These are phyloP conservation scores for Cetonia aurata DNA, from an alignment of 2,888 invertebrate species.

Conservation along the genomic window DNA sequence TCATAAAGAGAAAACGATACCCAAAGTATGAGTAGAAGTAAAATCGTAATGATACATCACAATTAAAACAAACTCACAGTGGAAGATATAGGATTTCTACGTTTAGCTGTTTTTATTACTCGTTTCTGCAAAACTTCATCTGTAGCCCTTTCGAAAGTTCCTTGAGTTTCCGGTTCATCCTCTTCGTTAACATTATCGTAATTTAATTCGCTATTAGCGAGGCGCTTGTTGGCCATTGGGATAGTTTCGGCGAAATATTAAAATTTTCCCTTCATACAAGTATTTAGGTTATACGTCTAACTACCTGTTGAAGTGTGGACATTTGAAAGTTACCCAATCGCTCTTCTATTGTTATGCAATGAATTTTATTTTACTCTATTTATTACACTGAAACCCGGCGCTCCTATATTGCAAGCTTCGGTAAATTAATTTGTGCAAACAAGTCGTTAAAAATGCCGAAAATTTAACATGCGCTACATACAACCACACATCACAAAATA, in stretches of 20 bases:
- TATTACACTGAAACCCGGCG: too few species aligned
- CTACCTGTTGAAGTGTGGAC: slow-evolving; percentile 42
- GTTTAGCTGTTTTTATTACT: slow-evolving; percentile 83
- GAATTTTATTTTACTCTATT: too few species aligned
- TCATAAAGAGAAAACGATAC: neutral
- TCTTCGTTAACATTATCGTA: slow-evolving; percentile 90
- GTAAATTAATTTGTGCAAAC: too few species aligned
- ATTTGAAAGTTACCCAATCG: neutral
- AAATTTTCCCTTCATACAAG: neutral
- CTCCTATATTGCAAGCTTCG: too few species aligned
- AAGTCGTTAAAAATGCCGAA: too few species aligned
- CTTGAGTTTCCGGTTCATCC: slow-evolving; percentile 81
- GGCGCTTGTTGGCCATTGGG: slow-evolving; percentile 79
- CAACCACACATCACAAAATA: too few species aligned
- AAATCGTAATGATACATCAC: too few species aligned
- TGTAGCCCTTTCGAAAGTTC: slow-evolving; percentile 76
- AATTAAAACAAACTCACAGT: slow-evolving; percentile 44
- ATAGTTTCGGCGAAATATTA: slow-evolving; percentile 9
- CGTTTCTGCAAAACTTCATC: slow-evolving; percentile 81
- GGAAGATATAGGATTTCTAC: slow-evolving; percentile 68
- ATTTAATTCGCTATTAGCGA: slow-evolving; percentile 81
- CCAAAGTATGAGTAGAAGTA: too few species aligned
- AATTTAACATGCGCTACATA: too few species aligned
- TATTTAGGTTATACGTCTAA: slow-evolving; percentile 36
- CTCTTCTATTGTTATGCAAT: too few species aligned